Evolutionary conservation across 1,140 invertebrate species (phyloP), one percentile per base, ranked within the genome.

Genomic region (Drosophila lini): DNA sequence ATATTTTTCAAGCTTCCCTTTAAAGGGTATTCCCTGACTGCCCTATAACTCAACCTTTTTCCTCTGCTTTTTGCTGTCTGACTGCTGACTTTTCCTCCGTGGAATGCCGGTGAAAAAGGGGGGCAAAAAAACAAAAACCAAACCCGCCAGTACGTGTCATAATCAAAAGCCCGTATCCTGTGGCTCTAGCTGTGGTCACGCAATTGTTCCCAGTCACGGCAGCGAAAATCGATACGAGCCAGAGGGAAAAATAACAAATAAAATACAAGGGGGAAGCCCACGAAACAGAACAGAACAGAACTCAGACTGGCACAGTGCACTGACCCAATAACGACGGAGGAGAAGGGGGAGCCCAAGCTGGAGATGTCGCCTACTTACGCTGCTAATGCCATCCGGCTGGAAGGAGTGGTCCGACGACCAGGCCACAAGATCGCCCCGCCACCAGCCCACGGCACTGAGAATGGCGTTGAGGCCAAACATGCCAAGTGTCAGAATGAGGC

Each of bases 121-220:
- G 38, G 16, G 16, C 4, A 19, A 11, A 52, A 10, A 50, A 25
- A 53, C 19, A 70, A 80, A 64, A 76, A 19, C 34, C 50, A 63
- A 41, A 38, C 53, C 38, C 53, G 41, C 41, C 59, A 70, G 75
- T 48, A 70, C 73, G 73, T 84, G 84, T 88, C 84, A 88, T 88
- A 88, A 89, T 84, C 84, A 89, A 88, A 84, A 89, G 84, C 74
- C 76, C 52, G 79, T 83, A 88, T 90, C 86, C 86, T 80, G 78
- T 59, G 86, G 62, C 62, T 74, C 56, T 65, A 80, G 50, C 64
- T 42, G 42, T 22, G 65, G 69, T 73, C 69, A 73, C 69, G 69
- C 78, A 86, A 90, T 83, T 78, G 74, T 70, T 47, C 36, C 28
- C 47, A 67, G 84, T 89, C 84, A 88, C 84, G 82, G 70, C 50